Conservation (phyloP, 35 echinoderm and acorn worm genomes). For the Ophiothrix spiculata region DNA sequence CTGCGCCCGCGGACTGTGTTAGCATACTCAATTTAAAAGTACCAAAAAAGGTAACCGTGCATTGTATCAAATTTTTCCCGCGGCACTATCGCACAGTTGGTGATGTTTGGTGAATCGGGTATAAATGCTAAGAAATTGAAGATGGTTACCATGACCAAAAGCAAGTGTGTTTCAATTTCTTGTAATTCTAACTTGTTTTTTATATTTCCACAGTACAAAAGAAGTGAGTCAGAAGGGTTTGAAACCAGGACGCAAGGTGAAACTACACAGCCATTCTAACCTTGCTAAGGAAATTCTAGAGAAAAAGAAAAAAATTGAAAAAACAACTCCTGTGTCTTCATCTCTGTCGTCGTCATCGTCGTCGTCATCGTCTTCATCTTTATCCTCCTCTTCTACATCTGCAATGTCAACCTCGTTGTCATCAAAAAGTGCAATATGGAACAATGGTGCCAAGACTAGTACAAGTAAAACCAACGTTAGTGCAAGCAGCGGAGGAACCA, state of each 20-base stretch:
- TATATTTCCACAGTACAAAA: constrained; percentile 85
- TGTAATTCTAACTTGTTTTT: no score
- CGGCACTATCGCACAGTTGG: no score
- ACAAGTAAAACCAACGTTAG: neutral
- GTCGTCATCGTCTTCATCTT: constrained; percentile 18
- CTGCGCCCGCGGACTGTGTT: no score
- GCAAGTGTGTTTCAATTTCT: no score
- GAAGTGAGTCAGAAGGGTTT: constrained; percentile 68
- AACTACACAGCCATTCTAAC: constrained; percentile 41
- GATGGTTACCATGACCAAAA: no score
- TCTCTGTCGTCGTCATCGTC: constrained; percentile 32
- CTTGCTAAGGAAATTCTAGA: constrained; percentile 53
- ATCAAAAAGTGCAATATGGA: constrained; percentile 60
- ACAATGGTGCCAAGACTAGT: constrained; percentile 30
- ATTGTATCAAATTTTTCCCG: no score
- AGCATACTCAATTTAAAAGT: no score
- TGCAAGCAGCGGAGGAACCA: neutral
- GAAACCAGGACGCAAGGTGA: constrained; percentile 60
- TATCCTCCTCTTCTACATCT: neutral
- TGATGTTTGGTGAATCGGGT: no score
- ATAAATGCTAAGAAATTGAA: no score
- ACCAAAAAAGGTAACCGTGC: no score
- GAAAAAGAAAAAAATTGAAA: neutral
- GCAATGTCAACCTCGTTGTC: constrained; percentile 6
- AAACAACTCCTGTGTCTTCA: constrained; percentile 8